Conservation (phyloP, 2,113 vertebrate genomes). For the Nyctereutes procyonoides region DNA sequence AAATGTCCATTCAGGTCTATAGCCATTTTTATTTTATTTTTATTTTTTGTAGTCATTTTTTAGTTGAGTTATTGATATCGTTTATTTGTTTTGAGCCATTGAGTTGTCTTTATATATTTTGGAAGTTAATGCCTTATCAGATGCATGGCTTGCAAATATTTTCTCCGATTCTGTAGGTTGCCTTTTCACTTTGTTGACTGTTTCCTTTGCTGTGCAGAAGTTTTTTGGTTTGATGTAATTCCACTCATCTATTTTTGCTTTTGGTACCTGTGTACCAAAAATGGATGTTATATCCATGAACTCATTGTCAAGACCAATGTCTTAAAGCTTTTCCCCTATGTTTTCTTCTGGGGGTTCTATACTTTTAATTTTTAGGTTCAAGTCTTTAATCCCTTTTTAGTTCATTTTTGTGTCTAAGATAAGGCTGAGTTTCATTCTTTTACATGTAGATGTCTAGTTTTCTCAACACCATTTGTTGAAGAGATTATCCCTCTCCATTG, state of each 20-base stretch:
- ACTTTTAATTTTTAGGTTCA: background rate
- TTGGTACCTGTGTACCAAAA: background rate
- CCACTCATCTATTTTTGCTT: background rate
- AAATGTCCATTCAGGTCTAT: background rate
- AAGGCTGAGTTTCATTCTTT: background rate
- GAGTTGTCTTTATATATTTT: background rate
- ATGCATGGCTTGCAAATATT: background rate
- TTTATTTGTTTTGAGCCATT: background rate
- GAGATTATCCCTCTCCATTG: background rate
- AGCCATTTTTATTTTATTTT: background rate
- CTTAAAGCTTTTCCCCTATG: background rate
- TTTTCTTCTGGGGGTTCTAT: background rate
- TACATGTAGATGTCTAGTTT: background rate
- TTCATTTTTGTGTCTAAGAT: background rate
- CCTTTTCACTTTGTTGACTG: background rate
- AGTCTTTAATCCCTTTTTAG: background rate
- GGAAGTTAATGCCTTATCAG: background rate
- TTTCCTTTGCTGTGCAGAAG: background rate
- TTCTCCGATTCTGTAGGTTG: background rate
- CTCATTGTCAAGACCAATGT: background rate
- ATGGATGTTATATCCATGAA: background rate
- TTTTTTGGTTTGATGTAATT: background rate
- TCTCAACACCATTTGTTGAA: background rate
- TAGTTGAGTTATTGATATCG: background rate
- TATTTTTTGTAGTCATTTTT: background rate